A percentile compares a stretch with the other conserved stretches of the same genome.
These are phyloP conservation scores for Danio kyathit DNA, from an alignment of 2,797 vertebrate genomes.

Conservation along the genomic window DNA sequence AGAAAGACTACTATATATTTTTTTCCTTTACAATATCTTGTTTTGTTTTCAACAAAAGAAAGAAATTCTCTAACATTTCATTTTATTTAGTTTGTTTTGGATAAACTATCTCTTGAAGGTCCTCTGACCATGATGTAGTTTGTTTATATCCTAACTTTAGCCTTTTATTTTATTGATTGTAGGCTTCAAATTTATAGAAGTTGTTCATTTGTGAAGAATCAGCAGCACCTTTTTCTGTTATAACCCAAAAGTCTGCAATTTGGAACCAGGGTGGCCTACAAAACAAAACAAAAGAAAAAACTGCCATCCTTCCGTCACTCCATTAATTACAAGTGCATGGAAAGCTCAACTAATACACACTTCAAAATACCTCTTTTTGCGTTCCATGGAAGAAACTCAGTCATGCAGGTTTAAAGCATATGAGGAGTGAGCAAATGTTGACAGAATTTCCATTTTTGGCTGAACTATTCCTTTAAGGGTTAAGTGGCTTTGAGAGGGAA, in stretches of 20 bases:
- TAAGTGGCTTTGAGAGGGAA: conserved; percentile 13
- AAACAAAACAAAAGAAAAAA: neutral
- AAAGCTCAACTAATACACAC: neutral
- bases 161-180: neutral
- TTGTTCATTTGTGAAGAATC: too few species aligned
- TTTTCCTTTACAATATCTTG: too few species aligned
- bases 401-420: conserved; percentile 9
- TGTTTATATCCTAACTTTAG: neutral
- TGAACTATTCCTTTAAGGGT: conserved; percentile 11
- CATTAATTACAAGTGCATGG: neutral
- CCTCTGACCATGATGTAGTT: neutral
- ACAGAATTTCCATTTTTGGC: conserved; percentile 20
- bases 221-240: neutral
- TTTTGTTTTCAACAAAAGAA: too few species aligned
- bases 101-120: neutral
- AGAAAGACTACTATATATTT: too few species aligned
- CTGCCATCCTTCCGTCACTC: neutral
- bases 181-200: neutral
- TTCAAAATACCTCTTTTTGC: neutral
- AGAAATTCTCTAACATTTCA: too few species aligned
- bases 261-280: neutral
- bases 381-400: conserved; percentile 1
- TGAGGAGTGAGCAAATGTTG: conserved; percentile 6
- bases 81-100: too few species aligned
- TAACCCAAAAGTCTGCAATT: neutral